Conservation (phyloP, 2,113 vertebrate species). For the Laticauda colubrina region DNA sequence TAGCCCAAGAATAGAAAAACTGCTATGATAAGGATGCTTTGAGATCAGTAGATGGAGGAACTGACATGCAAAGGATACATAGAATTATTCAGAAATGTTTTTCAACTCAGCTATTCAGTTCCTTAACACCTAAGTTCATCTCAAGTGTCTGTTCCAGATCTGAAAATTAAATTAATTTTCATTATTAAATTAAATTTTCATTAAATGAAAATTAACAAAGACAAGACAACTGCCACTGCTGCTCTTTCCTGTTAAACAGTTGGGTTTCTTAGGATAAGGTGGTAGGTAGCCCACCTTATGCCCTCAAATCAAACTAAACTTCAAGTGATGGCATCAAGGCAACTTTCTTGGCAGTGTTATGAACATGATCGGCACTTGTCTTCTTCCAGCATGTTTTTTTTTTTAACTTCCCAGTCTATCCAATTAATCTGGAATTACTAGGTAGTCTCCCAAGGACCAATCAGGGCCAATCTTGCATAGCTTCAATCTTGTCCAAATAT, state of each 20-base stretch:
- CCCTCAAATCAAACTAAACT: neutral
- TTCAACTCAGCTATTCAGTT: neutral
- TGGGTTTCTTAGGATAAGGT: neutral
- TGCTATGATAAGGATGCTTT: conserved; percentile 13
- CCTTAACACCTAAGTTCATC: neutral
- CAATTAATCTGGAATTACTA: neutral
- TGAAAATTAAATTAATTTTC: conserved; percentile 6
- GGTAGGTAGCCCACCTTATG: neutral
- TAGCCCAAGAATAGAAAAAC: conserved; percentile 11
- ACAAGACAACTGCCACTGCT: neutral
- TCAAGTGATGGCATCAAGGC: neutral
- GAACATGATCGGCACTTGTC: neutral
- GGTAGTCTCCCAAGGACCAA: neutral
- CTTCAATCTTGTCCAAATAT: neutral
- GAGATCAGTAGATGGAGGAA: conserved; percentile 9
- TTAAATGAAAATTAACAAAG: too few relatives aligned
- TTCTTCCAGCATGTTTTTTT: neutral
- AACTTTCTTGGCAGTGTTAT: neutral
- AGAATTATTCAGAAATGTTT: neutral
- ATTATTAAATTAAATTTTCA: too few relatives aligned
- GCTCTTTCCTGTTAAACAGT: neutral
- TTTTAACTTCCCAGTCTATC: neutral
- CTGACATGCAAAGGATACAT: neutral
- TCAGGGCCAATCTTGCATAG: neutral
- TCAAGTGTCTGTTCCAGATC: neutral